Evolutionary conservation across 2,888 invertebrate genomes (phyloP).

Genomic region (Heliconius sara): DNA sequence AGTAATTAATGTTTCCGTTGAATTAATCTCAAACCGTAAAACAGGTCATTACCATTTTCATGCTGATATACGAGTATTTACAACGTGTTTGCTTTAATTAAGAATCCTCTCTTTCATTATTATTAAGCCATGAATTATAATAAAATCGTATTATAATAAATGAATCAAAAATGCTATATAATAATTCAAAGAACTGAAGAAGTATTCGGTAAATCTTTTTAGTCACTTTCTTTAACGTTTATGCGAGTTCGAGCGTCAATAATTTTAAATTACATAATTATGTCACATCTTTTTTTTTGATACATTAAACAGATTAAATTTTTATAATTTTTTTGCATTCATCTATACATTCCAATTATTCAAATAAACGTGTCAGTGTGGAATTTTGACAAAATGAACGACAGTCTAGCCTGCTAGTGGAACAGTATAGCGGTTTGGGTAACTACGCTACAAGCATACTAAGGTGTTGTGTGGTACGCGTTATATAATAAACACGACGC

Average conservation of each 20-base stretch:
- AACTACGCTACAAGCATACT: slow-evolving; percentile 33
- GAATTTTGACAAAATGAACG: slow-evolving; percentile 27
- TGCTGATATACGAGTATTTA: slow-evolving; percentile 2
- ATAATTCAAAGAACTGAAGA: too few species aligned
- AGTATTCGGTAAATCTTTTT: too few species aligned
- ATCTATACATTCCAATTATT: slow-evolving; percentile 1
- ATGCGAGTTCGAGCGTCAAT: too few species aligned
- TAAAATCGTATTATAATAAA: too few species aligned
- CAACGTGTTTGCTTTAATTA: slow-evolving; percentile 9
- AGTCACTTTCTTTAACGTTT: too few species aligned
- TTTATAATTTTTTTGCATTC: background rate
- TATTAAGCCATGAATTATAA: too few species aligned
- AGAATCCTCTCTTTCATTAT: background rate
- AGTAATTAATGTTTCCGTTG: slow-evolving; percentile 27
- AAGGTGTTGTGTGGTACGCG: background rate
- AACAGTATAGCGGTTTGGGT: slow-evolving; percentile 31
- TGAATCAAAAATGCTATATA: too few species aligned
- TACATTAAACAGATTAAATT: too few species aligned
- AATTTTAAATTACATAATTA: too few species aligned
- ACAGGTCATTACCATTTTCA: slow-evolving; percentile 24
- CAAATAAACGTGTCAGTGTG: slow-evolving; percentile 15
- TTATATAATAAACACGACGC: slow-evolving; percentile 27
- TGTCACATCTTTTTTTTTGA: too few species aligned
- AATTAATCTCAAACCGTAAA: slow-evolving; percentile 16
- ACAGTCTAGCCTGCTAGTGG: slow-evolving; percentile 27